phyloP scores from a whole-genome alignment of 2,113 vertebrate genomes.

The Sterrhoptilus dennistouni region DNA sequence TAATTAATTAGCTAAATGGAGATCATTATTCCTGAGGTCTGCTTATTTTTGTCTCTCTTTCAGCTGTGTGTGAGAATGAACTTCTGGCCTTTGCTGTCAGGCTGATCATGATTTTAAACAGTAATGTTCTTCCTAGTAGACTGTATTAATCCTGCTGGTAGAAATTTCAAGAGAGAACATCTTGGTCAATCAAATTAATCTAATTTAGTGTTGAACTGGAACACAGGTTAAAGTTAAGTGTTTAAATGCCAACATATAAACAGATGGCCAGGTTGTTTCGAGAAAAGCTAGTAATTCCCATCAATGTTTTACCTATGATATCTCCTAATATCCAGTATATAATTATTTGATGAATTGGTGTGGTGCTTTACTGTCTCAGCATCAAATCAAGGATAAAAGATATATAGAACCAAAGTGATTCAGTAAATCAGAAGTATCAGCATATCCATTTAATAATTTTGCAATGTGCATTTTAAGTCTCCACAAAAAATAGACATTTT shows the following conservation, averaged over 20 bases:
- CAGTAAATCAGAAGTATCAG: neutral
- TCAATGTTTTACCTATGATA: neutral
- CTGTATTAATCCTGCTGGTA: neutral
- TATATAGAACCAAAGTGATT: neutral
- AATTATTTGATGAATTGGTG: neutral
- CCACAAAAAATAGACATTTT: neutral
- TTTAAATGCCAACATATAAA: neutral
- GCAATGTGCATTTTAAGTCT: neutral
- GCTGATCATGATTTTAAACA: constrained; percentile 30
- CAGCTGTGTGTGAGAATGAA: neutral
- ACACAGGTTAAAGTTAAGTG: neutral
- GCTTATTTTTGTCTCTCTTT: constrained; percentile 58
- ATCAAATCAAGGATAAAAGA: neutral
- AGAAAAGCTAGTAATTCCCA: neutral
- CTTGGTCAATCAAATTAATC: neutral
- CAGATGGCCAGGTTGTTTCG: neutral
- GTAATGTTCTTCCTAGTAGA: neutral
- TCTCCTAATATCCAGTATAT: neutral
- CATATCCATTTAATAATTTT: neutral
- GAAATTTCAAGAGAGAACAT: neutral
- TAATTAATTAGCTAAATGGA: constrained; percentile 66
- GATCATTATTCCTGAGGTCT: constrained; percentile 48
- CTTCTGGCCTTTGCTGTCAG: constrained; percentile 22
- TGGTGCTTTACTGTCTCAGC: neutral
- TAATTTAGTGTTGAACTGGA: neutral